Evolutionary conservation across 2,888 invertebrate species (phyloP).

Genomic region (Coelogynopora nodosa): DNA sequence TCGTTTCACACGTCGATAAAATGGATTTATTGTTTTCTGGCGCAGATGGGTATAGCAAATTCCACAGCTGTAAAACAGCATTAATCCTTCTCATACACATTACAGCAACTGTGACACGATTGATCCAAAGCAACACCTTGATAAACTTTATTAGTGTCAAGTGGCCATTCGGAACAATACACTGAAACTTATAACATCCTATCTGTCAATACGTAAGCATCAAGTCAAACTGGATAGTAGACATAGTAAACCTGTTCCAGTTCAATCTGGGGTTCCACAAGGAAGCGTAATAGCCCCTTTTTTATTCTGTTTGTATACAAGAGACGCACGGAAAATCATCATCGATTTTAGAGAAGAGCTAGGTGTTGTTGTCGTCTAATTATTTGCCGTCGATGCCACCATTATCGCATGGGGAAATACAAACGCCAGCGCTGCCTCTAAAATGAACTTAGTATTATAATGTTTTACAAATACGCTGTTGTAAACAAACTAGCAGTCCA

Average conservation of each 20-base stretch:
- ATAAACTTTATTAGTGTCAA: background rate
- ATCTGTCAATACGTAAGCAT: background rate
- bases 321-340: background rate
- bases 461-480: background rate
- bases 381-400: constrained; percentile 1
- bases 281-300: background rate
- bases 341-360: background rate
- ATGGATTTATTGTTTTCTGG: background rate
- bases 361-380: no score
- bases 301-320: constrained; percentile 5
- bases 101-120: background rate
- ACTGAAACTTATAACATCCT: constrained; percentile 13
- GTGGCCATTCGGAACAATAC: background rate
- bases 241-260: constrained; percentile 13
- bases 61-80: background rate
- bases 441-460: constrained; percentile 8
- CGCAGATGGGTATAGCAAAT: background rate
- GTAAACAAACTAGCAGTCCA: background rate
- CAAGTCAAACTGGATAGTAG: background rate
- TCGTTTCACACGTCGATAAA: constrained; percentile 5
- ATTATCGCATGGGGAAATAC: background rate
- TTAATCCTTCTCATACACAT: background rate
- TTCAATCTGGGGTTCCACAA: constrained; percentile 19
- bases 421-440: background rate
- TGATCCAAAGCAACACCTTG: background rate